Evolutionary conservation across 2,888 invertebrate genomes (phyloP).

Genomic region (Latheticus oryzae): DNA sequence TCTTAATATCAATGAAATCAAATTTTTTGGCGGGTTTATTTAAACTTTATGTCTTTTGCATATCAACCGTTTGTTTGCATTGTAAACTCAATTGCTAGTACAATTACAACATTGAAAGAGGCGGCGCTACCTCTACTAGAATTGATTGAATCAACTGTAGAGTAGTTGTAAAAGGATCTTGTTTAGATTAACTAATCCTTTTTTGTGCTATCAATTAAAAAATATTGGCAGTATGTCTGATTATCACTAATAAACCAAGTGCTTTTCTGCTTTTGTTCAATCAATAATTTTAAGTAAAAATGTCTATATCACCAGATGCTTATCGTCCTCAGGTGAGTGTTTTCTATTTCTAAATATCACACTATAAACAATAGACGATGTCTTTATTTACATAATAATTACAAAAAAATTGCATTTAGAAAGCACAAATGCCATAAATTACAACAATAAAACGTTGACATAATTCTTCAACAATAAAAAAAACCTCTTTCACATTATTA

Average conservation of each 20-base stretch:
- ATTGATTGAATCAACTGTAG: conserved; percentile 34
- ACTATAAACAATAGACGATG: conserved; percentile 23
- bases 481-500: conserved; percentile 30
- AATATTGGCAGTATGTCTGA: too few relatives aligned
- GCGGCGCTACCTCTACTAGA: conserved; percentile 13
- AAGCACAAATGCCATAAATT: conserved; percentile 31
- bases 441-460: conserved; percentile 8
- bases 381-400: conserved; percentile 29
- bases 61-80: conserved; percentile 29
- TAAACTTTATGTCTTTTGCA: conserved; percentile 1
- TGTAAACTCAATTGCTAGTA: conserved; percentile 24
- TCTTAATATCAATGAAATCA: conserved; percentile 13
- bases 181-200: too few relatives aligned
- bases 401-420: conserved; percentile 29
- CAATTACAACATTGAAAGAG: conserved; percentile 23
- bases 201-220: too few relatives aligned
- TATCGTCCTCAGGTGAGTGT: conserved; percentile 30
- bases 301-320: conserved; percentile 35
- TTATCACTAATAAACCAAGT: conserved; percentile 9
- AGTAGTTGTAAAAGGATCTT: too few relatives aligned
- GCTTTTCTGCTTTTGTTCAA: conserved; percentile 32
- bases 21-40: conserved; percentile 20
- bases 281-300: conserved; percentile 26
- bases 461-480: conserved; percentile 14
- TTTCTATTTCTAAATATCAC: conserved; percentile 4